Evolutionary conservation across 2,113 vertebrate species (phyloP), one percentile per base, ranked within the genome.

Genomic region (Cyphomyrus discorhynchus): DNA sequence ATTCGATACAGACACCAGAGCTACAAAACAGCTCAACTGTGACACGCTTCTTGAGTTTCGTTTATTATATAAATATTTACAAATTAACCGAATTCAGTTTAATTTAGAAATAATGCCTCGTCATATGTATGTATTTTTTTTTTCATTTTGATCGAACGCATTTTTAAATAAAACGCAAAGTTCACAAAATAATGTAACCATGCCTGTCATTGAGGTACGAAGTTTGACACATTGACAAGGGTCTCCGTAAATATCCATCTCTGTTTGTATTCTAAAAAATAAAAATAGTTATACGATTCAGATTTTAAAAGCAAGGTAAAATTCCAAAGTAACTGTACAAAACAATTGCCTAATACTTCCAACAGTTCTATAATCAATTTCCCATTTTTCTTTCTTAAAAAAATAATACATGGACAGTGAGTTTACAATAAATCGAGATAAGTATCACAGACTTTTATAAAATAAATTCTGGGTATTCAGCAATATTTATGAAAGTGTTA

Each of bases 1-100:
- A 91, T 94, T 94, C 92, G 92, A 92, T 90, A 93, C 90, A 92
- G 92, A 93, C 94, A 94, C 91, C 90, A 89, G 52, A 90, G 90
- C 88, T 90, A 47, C 8, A 92, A 92, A 92, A 93, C 89, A 88
- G 70, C 89, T 88, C 85, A 90, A 91, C 89, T 91, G 87, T 58
- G 90, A 86, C 66, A 35, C 45, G 52, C 74, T 92, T 93, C 91
- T 92, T 91, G 89, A 52, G 84, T 85, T 90, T 58, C 19, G n/a
- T 86, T 45, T 90, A 58, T 88, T 66, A 49, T 35, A 80, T 87
- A 86, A 83, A 91, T 86, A 56, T 47, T 80, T 83, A 83, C 77
- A 35, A 89, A 89, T 83, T 53, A 82, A 89, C 19, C 35, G 5
- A 56, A 50, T 50, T 19, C 19, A n/a, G 46, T 80, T 89, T 53